Evolutionary conservation across 2,797 vertebrate species (phyloP), one percentile per base, ranked within the genome.

Genomic region (Huso huso): DNA sequence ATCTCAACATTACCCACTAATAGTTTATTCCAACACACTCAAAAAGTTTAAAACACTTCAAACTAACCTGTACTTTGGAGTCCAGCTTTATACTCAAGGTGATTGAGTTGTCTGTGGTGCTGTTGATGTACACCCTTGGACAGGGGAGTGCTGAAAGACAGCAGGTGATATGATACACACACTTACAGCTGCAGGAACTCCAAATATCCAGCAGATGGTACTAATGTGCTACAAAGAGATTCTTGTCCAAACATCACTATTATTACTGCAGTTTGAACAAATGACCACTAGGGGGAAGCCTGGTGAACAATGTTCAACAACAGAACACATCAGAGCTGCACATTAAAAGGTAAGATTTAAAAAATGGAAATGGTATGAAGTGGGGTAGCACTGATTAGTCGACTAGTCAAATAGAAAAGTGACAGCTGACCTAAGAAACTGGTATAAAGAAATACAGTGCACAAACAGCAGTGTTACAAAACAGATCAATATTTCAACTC

Each of bases 41-140:
- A 53, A 11, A 6, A 11, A 8, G 8, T 53, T 11, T 66, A 0
- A 6, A 10, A 13, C 57, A 62, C 49, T 37, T 1, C 52, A 67
- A 13, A 37, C 9, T 4, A 74, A 96, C 94, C 84, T 91, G 83
- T 66, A 93, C 78, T 68, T 85, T 82, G 0, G 88, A 87, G 60
- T 87, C 85, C 73, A 93, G 81, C 73, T 81, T 89, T 67, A 98
- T 86, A 7, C 89, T 92, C 52, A 99, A 88, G 69, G 77, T 92
- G 51, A 97, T 77, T 23, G 92, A 92, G 78, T 93, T 82, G 7
- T 85, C 80, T 0, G 74, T 83, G 69, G 88, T 82, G 81, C 78
- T 85, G 75, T 90, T 86, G 0, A 92, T 83, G 65, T 66, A 88
- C 72, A 97, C 93, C 37, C 84, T 83, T 7, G 96, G 96, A 1